Percentiles rank a stretch among this genome's conserved stretches.
phyloP scores from a whole-genome alignment of 2,797 vertebrate genomes.

The Crypturellus tataupa region DNA sequence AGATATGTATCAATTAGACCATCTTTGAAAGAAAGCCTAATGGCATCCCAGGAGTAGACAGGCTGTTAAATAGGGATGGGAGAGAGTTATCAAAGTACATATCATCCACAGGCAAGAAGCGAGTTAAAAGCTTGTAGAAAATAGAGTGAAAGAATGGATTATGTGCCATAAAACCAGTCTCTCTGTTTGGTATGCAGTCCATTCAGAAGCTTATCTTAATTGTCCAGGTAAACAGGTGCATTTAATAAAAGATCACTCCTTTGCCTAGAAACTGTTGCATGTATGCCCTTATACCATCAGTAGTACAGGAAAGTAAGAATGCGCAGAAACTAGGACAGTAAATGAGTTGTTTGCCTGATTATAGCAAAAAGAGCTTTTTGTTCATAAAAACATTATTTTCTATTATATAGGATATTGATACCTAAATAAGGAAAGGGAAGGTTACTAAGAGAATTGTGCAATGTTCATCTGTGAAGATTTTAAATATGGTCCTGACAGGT shows the following conservation, averaged over 20 bases:
- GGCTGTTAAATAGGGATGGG: neutral
- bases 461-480: neutral
- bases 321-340: constrained; percentile 7
- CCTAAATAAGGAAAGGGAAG: neutral
- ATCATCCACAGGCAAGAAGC: neutral
- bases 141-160: neutral
- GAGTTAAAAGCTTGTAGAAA: neutral
- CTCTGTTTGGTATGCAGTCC: neutral
- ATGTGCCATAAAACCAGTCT: neutral
- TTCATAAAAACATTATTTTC: constrained; percentile 1
- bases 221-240: constrained; percentile 9
- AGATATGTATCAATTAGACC: neutral
- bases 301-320: constrained; percentile 1
- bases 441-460: neutral
- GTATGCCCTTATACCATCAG: neutral
- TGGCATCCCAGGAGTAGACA: neutral
- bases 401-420: constrained; percentile 23
- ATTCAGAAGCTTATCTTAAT: constrained; percentile 26
- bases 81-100: neutral
- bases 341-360: constrained; percentile 21
- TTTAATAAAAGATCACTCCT: neutral
- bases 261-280: neutral
- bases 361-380: constrained; percentile 30
- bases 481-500: neutral
- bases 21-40: neutral